phyloP scores from a whole-genome alignment of 2,113 vertebrate species.

The Dissostichus mawsoni region DNA sequence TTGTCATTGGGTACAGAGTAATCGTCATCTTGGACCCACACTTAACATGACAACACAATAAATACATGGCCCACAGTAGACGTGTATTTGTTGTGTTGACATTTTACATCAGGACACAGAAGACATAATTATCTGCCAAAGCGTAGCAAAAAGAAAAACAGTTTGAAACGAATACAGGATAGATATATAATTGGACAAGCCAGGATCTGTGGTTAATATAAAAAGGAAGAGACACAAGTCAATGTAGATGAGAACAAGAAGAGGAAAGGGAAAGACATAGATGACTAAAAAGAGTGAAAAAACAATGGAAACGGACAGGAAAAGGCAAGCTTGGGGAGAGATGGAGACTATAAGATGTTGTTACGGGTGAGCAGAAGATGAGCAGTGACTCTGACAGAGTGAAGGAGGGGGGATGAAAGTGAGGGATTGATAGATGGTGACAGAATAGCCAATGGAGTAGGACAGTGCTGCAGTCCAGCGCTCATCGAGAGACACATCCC shows the following conservation, averaged over 20 bases:
- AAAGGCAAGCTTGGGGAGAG: conserved; percentile 24
- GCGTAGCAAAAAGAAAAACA: conserved; percentile 22
- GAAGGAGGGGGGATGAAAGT: conserved; percentile 36
- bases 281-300: conserved; percentile 9
- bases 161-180: conserved; percentile 11
- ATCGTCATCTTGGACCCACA: neutral
- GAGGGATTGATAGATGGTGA: conserved; percentile 70
- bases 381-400: conserved; percentile 60
- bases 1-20: neutral
- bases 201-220: neutral
- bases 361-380: conserved; percentile 44
- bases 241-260: conserved; percentile 16
- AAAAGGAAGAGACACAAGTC: conserved; percentile 30
- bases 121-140: conserved; percentile 50
- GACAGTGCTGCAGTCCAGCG: conserved; percentile 39
- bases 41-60: conserved; percentile 13
- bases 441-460: conserved; percentile 51
- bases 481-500: conserved; percentile 29
- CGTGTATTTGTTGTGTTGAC: conserved; percentile 29
- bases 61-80: conserved; percentile 24
- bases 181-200: conserved; percentile 16
- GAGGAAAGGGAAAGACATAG: conserved; percentile 2
- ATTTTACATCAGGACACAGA: conserved; percentile 37
- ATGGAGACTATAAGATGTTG: conserved; percentile 14
- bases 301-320: conserved; percentile 12